Evolutionary conservation across 2,888 invertebrate genomes (phyloP).

Genomic region (Eremobia ochroleuca): DNA sequence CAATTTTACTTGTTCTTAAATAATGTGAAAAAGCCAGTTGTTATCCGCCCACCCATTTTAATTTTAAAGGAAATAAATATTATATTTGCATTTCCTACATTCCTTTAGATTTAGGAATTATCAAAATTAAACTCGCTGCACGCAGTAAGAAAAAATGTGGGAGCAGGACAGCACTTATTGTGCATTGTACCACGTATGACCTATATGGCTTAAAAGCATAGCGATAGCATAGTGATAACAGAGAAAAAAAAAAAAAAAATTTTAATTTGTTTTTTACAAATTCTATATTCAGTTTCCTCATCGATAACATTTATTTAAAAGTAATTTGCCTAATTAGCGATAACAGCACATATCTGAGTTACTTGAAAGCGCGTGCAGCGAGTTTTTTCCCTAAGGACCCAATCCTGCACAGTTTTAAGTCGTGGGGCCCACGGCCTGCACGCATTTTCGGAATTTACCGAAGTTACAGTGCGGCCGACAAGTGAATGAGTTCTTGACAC

Average conservation of each 20-base stretch:
- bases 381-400: neutral
- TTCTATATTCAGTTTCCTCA: no score
- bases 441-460: neutral
- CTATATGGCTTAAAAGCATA: no score
- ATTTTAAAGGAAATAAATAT: slow-evolving; percentile 15
- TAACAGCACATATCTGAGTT: neutral
- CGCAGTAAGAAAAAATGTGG: neutral
- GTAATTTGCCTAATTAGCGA: neutral
- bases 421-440: neutral
- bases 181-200: neutral
- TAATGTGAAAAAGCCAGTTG: slow-evolving; percentile 51
- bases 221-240: no score
- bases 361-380: neutral
- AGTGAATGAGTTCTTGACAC: neutral
- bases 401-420: neutral
- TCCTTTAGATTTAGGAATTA: slow-evolving; percentile 10
- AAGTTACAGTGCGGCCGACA: neutral
- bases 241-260: no score
- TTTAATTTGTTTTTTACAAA: no score
- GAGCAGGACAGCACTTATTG: neutral
- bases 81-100: slow-evolving; percentile 4
- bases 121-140: slow-evolving; percentile 2
- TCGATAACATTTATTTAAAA: neutral
- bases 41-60: slow-evolving; percentile 48
- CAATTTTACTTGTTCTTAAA: slow-evolving; percentile 40